These are phyloP conservation scores for Chrysomallon squamiferum DNA, from an alignment of 1,140 invertebrate species.

Conservation along the genomic window DNA sequence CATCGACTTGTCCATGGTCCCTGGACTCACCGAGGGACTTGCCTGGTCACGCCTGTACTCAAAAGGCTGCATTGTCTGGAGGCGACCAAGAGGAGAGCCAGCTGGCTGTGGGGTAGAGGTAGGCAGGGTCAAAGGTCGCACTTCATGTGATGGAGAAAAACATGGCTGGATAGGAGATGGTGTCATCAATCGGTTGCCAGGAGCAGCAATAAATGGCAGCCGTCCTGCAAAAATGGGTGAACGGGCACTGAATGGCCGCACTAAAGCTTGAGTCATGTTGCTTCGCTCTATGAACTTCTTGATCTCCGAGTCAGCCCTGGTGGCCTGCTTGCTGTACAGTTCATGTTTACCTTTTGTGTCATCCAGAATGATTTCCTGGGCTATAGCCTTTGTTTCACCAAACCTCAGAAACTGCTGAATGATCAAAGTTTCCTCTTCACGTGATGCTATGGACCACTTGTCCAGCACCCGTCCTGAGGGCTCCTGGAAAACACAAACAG, in stretches of 20 bases:
- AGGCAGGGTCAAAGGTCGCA: constrained; percentile 44
- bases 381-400: constrained; percentile 81
- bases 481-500: constrained; percentile 61
- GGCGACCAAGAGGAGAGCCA: constrained; percentile 80
- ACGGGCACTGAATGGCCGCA: constrained; percentile 47
- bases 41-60: constrained; percentile 81
- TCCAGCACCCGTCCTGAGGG: constrained; percentile 75
- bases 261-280: constrained; percentile 54
- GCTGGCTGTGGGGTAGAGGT: constrained; percentile 53
- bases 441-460: constrained; percentile 81
- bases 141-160: constrained; percentile 35
- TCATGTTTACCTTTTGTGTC: constrained; percentile 64
- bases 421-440: constrained; percentile 84
- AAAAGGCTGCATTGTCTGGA: constrained; percentile 93
- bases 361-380: constrained; percentile 79
- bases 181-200: constrained; percentile 40
- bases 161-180: constrained; percentile 37
- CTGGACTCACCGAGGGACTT: constrained; percentile 58
- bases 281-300: constrained; percentile 69
- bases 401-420: constrained; percentile 87
- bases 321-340: constrained; percentile 52
- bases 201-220: constrained; percentile 40
- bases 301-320: constrained; percentile 67
- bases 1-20: constrained; percentile 13
- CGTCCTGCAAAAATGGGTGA: constrained; percentile 48